A percentile compares a stretch with the other conserved stretches of the same genome.
Evolutionary conservation across 2,888 invertebrate species (phyloP).

Genomic region (Callosobruchus maculatus): DNA sequence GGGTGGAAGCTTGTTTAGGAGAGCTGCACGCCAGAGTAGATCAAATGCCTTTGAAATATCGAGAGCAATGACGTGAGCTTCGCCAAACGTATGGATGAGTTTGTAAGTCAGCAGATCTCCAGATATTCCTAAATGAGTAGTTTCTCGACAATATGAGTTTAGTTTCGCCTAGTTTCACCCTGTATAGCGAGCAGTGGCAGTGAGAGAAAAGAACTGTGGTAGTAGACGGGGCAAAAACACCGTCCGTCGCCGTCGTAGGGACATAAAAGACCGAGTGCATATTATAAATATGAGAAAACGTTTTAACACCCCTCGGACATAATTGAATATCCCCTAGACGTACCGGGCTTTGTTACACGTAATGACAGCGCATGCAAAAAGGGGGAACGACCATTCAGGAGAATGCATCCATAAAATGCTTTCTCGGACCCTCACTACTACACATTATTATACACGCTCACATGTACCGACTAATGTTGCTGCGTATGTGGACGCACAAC

Average conservation of each 20-base stretch:
- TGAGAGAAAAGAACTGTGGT: slow-evolving; percentile 16
- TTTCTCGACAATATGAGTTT: too few species aligned
- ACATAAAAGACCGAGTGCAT: slow-evolving; percentile 4
- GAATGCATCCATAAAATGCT: not conserved
- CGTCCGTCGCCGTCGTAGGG: slow-evolving; percentile 11
- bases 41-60: too few species aligned
- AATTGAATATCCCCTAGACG: slow-evolving; percentile 20
- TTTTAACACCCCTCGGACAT: slow-evolving; percentile 19
- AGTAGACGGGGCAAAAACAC: slow-evolving; percentile 14
- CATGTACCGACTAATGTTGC: not conserved
- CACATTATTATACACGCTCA: not conserved
- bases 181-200: not conserved
- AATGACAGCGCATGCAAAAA: slow-evolving; percentile 10
- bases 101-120: too few species aligned
- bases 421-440: not conserved
- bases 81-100: too few species aligned
- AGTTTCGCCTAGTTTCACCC: too few species aligned
- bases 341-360: slow-evolving; percentile 11
- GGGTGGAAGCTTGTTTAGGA: too few species aligned
- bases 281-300: slow-evolving; percentile 17
- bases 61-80: too few species aligned
- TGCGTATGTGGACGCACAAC: not conserved
- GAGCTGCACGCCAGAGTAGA: too few species aligned
- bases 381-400: slow-evolving; percentile 6
- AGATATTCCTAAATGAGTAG: too few species aligned